Evolutionary conservation across 2,888 invertebrate species (phyloP), one percentile per base, ranked within the genome.

Genomic region (Euplagia quadripunctaria): DNA sequence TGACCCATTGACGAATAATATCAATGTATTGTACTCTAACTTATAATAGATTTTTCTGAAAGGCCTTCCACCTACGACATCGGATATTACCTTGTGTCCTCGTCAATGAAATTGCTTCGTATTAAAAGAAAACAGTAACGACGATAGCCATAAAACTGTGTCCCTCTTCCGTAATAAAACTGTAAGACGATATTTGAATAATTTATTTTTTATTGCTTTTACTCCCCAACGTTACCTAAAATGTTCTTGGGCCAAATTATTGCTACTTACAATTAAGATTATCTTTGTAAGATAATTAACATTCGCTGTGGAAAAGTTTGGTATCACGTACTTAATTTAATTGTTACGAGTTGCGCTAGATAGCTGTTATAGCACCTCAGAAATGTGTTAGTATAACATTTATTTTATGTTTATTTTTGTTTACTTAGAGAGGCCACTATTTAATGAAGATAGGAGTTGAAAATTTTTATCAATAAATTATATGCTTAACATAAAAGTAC

Each of bases 231-330:
- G 75, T 66, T 67, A 31, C 20, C 75, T 73, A 58, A 68, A 72
- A 70, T 52, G 31, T 71, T 51, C 55, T 58, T 66, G 61, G 64
- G 71, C 64, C 67, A 75, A 80, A 80, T 74, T 68, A 70, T 42
- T 52, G 63, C 71, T 68, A 71, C 70, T 72, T 65, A 61, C 73
- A 72, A 75, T 80, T 65, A 80, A 58, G 46, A 73, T 78, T 46
- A 61, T 61, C 31, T 41, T 66, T 51, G 31, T 41, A 51, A 52
- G 71, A 80, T 74, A 65, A 68, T 66, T 61, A 51, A 20, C 43
- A 16, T 12, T 61, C 42, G 7, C 11, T 51, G 0, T 17, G 7
- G 7, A 63, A 43, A 42, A 6, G 31, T 55, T 20, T 51, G 3
- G n/a, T 8, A 9, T 61, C 41, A 65, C 14, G 14, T 6, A 55